phyloP scores from a whole-genome alignment of 2,797 vertebrate species.

The Furcifer pardalis region DNA sequence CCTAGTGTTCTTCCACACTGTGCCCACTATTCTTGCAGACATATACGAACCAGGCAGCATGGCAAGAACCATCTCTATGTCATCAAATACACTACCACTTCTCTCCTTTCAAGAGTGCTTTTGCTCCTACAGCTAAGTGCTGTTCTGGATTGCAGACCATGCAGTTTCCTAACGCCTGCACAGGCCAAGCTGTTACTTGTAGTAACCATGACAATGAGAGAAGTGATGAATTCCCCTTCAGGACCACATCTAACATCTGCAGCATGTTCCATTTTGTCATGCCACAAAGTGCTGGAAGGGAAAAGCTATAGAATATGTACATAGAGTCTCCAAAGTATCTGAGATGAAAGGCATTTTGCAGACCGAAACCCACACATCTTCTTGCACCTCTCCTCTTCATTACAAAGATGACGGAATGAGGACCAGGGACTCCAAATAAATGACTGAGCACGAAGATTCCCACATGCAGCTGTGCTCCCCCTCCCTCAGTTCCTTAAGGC shows the following conservation, averaged over 20 bases:
- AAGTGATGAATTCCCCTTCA: not conserved
- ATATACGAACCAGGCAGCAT: not conserved
- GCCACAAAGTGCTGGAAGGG: not conserved
- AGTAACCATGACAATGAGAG: not conserved
- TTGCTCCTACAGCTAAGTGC: not conserved
- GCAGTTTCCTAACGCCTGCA: too few species aligned
- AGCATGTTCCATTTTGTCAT: not conserved
- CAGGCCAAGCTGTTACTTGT: not conserved
- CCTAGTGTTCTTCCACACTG: not conserved
- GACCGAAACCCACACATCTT: not conserved
- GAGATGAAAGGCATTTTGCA: not conserved
- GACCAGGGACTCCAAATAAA: not conserved
- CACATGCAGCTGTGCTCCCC: not conserved
- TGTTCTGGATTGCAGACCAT: not conserved
- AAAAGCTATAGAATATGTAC: not conserved
- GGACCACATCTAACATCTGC: not conserved
- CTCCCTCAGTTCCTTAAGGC: not conserved
- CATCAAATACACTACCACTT: not conserved
- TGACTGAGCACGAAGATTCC: not conserved
- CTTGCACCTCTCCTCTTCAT: not conserved
- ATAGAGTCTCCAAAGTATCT: not conserved
- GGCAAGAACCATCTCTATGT: not conserved
- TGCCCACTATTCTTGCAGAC: not conserved
- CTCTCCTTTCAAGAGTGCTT: not conserved
- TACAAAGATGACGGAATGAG: not conserved